Evolutionary conservation across 2,888 invertebrate genomes (phyloP), one percentile per base, ranked within the genome.

Genomic region (Drosophila merina): DNA sequence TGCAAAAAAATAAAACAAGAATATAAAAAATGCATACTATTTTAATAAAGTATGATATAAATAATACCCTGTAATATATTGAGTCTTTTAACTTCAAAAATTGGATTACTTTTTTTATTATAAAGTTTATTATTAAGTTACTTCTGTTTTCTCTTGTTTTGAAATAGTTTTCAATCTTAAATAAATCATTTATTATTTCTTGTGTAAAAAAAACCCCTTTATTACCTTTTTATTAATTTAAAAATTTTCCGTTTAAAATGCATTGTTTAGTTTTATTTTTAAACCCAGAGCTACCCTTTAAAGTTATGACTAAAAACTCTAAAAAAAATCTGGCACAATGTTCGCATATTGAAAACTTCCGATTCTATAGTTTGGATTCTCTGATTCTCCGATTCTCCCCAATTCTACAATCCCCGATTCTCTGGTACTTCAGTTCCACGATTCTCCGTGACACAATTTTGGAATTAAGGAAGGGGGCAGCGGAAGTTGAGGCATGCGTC

Each of bases 361-460:
- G 50, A 50, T 25, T 42, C 52, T 63, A 45, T 14, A 45, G 45
- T 30, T 52, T 26, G n/a, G 14, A 45, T 40, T 44, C 50, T 25
- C 20, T 42, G 44, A 47, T 42, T 42, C 42, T 42, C 20, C 20
- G 20, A 20, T 20, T 20, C 20, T 20, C 20, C 20, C 20, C 20
- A 20, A 20, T 20, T 20, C 20, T 20, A 1, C 20, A 20, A 20
- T 20, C 20, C 20, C 20, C 8, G 8, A 33, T 47, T 10, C 47
- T 26, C 52, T 51, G 42, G 26, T 8, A 26, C 48, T 36, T 14
- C 10, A 20, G 10, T 55, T 59, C 56, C 6, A 9, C 56, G 48
- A 63, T 60, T 47, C 57, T 56, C n/a, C 77, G 75, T 86, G 84
- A 83, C 83, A 83, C 86, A 86, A 80, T 84, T 83, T 57, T 47